Base-by-base conservation (phyloP, 92 coral and sea anemone genomes). In the Muricea muricata region DNA sequence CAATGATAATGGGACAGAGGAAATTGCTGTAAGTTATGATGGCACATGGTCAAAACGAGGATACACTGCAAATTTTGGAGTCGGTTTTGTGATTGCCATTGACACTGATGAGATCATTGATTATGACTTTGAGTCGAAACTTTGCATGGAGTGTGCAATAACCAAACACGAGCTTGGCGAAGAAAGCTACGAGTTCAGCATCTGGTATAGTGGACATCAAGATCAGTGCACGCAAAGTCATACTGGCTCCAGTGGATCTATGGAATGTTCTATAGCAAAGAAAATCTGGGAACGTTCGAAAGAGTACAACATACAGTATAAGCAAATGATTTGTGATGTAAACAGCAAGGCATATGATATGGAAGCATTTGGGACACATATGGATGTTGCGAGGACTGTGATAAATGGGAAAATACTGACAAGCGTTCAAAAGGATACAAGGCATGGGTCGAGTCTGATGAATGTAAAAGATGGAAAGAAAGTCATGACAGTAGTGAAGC, bases 11-110 rank as follows among this genome's bases (percentile, higher is more conserved):
- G 65, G 71, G 23, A 58, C 20, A 0, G 75, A 57, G 17, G 86
- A 87, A 39, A 63, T 87, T 32, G 79, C 82, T 1, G 86, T 80
- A 20, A 54, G 74, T 32, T 87, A 68, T 80, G 90, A 72, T 87
- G 86, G 90, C 18, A 87, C 90, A 37, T 87, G 90, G 86, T 80
- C 82, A 1, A 71, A 81, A 26, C 18, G 90, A 25, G 86, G 86
- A 17, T 86, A 47, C 21, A 79, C 86, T 1, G 81, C 86, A 18
- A 79, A 79, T 77, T 78, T 63, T 66, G 84, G 78, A 28, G 28
- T 77, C 33, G 79, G 79, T 7, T 86, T 86, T 24, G 81, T 52
- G 26, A 86, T 68, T 17, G 52, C 85, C 25, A 81, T 78, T 20
- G 90, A 79, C 26, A 32, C 90, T 12, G 81, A 84, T 17, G 60